Evolutionary conservation across 2,113 vertebrate species (phyloP).

Genomic region (Carassius gibelio): DNA sequence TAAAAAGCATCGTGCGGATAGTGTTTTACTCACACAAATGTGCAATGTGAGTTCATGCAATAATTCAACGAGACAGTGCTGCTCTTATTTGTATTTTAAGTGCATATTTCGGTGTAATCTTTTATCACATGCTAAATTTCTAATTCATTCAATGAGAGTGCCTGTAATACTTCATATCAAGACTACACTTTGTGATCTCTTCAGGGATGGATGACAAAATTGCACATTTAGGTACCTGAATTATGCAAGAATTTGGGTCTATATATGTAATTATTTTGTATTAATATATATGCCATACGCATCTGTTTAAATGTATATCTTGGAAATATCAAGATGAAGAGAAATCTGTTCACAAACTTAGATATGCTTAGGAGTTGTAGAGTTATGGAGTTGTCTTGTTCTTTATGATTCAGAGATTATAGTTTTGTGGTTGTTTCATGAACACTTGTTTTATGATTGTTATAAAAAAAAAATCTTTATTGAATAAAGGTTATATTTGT

Average conservation of each 20-base stretch:
- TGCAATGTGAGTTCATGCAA: neutral
- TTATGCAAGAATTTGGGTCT: neutral
- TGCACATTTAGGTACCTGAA: slow-evolving; percentile 11
- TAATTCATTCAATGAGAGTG: neutral
- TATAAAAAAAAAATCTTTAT: slow-evolving; percentile 54
- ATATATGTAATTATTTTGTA: neutral
- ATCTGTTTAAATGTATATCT: neutral
- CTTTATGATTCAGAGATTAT: slow-evolving; percentile 60
- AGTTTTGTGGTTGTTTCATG: slow-evolving; percentile 60
- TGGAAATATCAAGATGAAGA: slow-evolving; percentile 16
- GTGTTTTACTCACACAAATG: slow-evolving; percentile 11
- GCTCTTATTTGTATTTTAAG: slow-evolving; percentile 1
- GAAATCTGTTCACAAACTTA: neutral
- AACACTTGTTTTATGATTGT: slow-evolving; percentile 58
- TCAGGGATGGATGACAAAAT: neutral
- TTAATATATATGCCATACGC: neutral
- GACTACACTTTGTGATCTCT: neutral
- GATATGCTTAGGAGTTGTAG: slow-evolving; percentile 51
- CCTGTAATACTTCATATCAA: neutral
- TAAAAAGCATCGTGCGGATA: slow-evolving; percentile 25
- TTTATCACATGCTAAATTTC: neutral
- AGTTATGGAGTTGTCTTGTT: slow-evolving; percentile 61
- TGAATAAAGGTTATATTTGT: slow-evolving; percentile 70
- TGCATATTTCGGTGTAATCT: neutral
- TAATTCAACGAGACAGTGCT: slow-evolving; percentile 6